Evolutionary conservation across 2,888 invertebrate species (phyloP).

Genomic region (Chloroclystis v-ata): DNA sequence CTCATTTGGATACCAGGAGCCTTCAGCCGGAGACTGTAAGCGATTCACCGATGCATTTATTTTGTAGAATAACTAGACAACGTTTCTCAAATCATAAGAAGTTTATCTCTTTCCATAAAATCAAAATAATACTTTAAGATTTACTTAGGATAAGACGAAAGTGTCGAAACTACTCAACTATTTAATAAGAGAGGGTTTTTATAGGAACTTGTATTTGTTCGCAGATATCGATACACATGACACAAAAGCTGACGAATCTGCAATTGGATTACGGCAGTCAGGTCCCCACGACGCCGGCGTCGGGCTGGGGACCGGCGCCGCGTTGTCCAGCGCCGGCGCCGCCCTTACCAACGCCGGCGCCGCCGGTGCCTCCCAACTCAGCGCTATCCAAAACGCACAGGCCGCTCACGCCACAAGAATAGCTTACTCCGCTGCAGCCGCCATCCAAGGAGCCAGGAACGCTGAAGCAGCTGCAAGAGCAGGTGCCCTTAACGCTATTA

Average conservation of each 20-base stretch:
- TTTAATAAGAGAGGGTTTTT: too few relatives aligned
- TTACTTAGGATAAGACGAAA: too few relatives aligned
- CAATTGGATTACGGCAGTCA: conserved; percentile 22
- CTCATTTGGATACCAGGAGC: too few relatives aligned
- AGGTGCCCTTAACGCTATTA: conserved; percentile 61
- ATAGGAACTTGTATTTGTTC: neutral
- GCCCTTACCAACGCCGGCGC: conserved; percentile 65
- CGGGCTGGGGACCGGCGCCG: conserved; percentile 19
- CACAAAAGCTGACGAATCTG: conserved; percentile 18
- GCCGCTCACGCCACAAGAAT: conserved; percentile 67
- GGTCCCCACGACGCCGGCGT: conserved; percentile 17
- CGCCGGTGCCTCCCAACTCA: conserved; percentile 65
- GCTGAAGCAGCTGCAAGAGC: conserved; percentile 65
- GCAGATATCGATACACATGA: conserved; percentile 32
- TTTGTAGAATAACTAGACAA: too few relatives aligned
- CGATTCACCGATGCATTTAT: too few relatives aligned
- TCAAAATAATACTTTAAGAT: too few relatives aligned
- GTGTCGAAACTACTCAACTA: too few relatives aligned
- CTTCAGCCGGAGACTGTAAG: too few relatives aligned
- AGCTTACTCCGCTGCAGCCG: conserved; percentile 64
- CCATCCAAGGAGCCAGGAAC: conserved; percentile 67
- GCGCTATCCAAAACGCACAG: conserved; percentile 69
- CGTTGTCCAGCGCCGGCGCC: conserved; percentile 42
- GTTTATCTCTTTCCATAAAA: too few relatives aligned
- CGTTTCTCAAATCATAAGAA: too few relatives aligned